phyloP scores from a whole-genome alignment of 2,888 invertebrate species.

The Malachius bipustulatus region DNA sequence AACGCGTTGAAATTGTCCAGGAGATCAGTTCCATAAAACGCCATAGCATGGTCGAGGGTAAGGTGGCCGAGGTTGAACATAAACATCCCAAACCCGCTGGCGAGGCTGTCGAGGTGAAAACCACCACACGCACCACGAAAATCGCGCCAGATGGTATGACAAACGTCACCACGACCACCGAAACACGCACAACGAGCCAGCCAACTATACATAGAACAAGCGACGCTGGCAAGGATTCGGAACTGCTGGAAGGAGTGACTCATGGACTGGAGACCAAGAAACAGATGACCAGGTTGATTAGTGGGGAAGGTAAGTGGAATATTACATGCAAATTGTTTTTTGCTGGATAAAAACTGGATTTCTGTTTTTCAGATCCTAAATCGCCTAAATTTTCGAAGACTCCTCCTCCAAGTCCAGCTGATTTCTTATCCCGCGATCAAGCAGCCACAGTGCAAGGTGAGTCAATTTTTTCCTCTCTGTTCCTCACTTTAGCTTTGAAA shows the following conservation, averaged over 20 bases:
- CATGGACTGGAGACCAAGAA: slow-evolving; percentile 33
- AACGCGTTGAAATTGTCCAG: slow-evolving; percentile 60
- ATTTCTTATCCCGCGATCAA: slow-evolving; percentile 44
- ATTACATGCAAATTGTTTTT: not conserved
- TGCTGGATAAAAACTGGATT: slow-evolving; percentile 1
- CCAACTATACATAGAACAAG: slow-evolving; percentile 30
- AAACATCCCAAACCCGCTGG: slow-evolving; percentile 27
- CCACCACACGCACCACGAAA: slow-evolving; percentile 21
- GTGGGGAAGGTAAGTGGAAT: slow-evolving; percentile 25
- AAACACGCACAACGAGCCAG: slow-evolving; percentile 26
- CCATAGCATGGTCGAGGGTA: slow-evolving; percentile 46
- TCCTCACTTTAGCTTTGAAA: not conserved
- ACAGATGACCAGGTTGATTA: slow-evolving; percentile 19
- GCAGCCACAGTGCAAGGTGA: slow-evolving; percentile 38
- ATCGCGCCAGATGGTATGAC: not conserved
- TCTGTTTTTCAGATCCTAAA: slow-evolving; percentile 42
- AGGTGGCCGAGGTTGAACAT: slow-evolving; percentile 43
- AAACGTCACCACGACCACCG: slow-evolving; percentile 16
- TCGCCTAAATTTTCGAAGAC: slow-evolving; percentile 55
- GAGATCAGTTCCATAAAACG: slow-evolving; percentile 57
- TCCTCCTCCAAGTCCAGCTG: slow-evolving; percentile 59
- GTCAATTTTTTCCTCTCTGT: no score
- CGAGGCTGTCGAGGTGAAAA: slow-evolving; percentile 23
- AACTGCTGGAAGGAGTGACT: slow-evolving; percentile 37
- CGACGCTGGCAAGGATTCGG: slow-evolving; percentile 36